Evolutionary conservation across 2,113 vertebrate species (phyloP).

Genomic region (Calyptommatus sinebrachiatus): DNA sequence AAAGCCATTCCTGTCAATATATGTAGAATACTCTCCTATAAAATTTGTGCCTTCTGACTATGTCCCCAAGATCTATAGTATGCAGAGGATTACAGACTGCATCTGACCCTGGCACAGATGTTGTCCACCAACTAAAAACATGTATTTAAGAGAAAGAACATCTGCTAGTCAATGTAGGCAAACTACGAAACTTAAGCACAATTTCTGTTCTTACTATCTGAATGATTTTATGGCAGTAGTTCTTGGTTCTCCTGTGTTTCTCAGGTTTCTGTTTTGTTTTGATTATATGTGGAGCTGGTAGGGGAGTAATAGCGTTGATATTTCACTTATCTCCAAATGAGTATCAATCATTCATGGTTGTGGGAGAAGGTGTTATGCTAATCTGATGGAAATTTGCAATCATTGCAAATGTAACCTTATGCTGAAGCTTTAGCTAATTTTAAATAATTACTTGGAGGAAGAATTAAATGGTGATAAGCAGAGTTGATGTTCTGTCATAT

Average conservation of each 20-base stretch:
- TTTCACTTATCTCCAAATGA: not conserved
- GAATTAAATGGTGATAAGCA: not conserved
- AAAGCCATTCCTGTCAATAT: too few species aligned
- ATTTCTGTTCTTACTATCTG: not conserved
- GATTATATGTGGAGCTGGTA: not conserved
- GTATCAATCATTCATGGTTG: not conserved
- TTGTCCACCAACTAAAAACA: not conserved
- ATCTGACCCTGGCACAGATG: not conserved
- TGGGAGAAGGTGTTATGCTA: not conserved
- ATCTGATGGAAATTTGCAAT: not conserved
- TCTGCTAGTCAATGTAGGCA: not conserved
- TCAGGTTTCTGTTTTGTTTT: not conserved
- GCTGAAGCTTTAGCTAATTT: not conserved
- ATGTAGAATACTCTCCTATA: too few species aligned
- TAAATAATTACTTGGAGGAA: not conserved
- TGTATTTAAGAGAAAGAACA: not conserved
- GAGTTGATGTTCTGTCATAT: not conserved
- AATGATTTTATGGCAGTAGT: not conserved
- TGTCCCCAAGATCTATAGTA: too few species aligned
- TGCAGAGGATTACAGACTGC: not conserved
- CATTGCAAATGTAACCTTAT: not conserved
- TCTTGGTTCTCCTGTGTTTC: not conserved
- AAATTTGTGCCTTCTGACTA: too few species aligned
- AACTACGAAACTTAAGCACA: not conserved
- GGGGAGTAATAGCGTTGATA: not conserved